phyloP scores from a whole-genome alignment of 2,113 vertebrate species.

The Urocolius indicus region DNA sequence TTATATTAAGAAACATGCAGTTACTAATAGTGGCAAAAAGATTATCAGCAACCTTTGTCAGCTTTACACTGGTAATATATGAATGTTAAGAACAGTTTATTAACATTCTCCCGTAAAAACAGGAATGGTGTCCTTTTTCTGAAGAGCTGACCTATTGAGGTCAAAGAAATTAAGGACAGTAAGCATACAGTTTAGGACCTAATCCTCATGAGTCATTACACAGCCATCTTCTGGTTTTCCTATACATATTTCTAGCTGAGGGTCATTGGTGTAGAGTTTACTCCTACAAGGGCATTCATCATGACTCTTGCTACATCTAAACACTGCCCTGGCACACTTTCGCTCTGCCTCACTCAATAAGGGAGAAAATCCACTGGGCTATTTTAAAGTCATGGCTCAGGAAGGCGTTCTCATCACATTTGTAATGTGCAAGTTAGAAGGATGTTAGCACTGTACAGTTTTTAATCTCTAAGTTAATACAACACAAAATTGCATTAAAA shows the following conservation, averaged over 20 bases:
- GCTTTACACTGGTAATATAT: not conserved
- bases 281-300: not conserved
- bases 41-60: not conserved
- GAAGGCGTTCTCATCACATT: not conserved
- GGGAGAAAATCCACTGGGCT: not conserved
- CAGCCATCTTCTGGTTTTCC: not conserved
- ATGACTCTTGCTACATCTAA: not conserved
- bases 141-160: not conserved
- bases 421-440: conserved; percentile 1
- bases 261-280: not conserved
- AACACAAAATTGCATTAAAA: conserved; percentile 20
- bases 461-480: conserved; percentile 5
- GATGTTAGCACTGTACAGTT: not conserved
- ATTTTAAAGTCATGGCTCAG: not conserved
- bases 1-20: not conserved
- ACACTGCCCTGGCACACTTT: not conserved
- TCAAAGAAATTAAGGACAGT: not conserved
- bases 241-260: not conserved
- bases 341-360: not conserved
- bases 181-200: not conserved
- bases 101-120: not conserved
- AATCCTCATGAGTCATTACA: not conserved
- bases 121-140: not conserved
- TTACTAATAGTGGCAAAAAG: not conserved
- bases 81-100: not conserved